phyloP scores from a whole-genome alignment of 2,113 vertebrate species.

The Mugil cephalus region DNA sequence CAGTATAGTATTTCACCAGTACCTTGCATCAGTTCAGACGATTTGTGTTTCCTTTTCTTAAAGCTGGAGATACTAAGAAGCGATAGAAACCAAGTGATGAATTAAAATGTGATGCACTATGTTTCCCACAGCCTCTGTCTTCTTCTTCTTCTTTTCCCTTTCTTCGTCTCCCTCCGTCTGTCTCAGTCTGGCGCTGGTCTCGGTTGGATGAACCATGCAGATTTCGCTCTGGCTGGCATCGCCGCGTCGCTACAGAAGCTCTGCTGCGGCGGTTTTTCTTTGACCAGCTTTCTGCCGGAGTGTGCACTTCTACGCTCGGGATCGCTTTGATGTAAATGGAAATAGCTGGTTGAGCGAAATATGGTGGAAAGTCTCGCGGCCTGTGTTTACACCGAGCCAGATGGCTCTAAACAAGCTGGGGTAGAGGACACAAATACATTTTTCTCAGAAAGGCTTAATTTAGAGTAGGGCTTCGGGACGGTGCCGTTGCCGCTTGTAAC shows the following conservation, averaged over 20 bases:
- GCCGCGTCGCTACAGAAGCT: constrained; percentile 26
- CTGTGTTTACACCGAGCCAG: constrained; percentile 64
- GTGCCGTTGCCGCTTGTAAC: constrained; percentile 17
- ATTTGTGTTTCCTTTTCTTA: neutral
- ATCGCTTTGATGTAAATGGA: constrained; percentile 64
- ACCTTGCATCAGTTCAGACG: neutral
- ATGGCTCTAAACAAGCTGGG: constrained; percentile 69
- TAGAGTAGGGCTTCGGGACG: constrained; percentile 2
- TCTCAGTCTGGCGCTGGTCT: neutral
- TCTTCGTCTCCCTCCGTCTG: constrained; percentile 1
- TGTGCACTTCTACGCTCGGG: constrained; percentile 27
- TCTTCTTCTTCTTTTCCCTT: neutral
- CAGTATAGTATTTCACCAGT: no score
- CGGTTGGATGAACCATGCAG: constrained; percentile 3
- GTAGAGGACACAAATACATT: constrained; percentile 55
- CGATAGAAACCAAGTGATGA: neutral
- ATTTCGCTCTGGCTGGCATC: constrained; percentile 17
- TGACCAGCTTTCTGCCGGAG: constrained; percentile 21
- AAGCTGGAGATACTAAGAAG: neutral
- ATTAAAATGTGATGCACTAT: neutral
- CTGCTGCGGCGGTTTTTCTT: constrained; percentile 8
- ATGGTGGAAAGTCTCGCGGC: constrained; percentile 56
- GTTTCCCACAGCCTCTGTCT: neutral
- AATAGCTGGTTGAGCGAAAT: constrained; percentile 64
- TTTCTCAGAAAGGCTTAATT: constrained; percentile 58